Evolutionary conservation across 2,797 vertebrate genomes (phyloP).

Genomic region (Mormyrops attenuatus): DNA sequence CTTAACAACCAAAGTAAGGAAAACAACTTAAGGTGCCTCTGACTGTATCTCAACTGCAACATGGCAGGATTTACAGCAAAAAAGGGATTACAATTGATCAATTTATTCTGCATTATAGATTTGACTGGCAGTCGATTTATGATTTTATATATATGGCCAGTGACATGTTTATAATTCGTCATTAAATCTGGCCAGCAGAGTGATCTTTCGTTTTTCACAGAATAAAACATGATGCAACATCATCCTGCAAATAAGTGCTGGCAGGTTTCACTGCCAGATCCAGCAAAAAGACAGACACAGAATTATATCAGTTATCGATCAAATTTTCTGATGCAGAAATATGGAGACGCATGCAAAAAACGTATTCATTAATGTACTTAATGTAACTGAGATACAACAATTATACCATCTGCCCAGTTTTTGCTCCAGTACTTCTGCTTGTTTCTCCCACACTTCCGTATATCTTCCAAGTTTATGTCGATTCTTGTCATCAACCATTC

Average conservation of each 20-base stretch:
- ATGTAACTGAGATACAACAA: background rate
- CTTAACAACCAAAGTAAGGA: too few species aligned
- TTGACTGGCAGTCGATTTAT: background rate
- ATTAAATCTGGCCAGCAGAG: background rate
- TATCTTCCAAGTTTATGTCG: background rate
- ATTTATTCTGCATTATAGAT: background rate
- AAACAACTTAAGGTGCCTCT: background rate
- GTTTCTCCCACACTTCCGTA: background rate
- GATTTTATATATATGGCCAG: background rate
- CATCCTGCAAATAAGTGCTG: background rate
- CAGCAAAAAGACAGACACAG: background rate
- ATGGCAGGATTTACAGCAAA: background rate
- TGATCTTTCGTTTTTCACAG: background rate
- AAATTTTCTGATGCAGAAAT: background rate
- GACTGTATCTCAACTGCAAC: background rate
- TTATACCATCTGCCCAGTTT: background rate
- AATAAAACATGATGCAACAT: background rate
- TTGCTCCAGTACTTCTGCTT: background rate
- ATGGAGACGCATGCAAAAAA: background rate
- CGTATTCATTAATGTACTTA: background rate
- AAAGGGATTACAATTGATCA: background rate
- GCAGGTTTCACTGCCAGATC: background rate
- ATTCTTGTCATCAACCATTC: background rate
- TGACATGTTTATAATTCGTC: background rate
- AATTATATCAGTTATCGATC: background rate